Base-by-base conservation (phyloP, 2,888 invertebrate species). In the Endotricha flammealis region DNA sequence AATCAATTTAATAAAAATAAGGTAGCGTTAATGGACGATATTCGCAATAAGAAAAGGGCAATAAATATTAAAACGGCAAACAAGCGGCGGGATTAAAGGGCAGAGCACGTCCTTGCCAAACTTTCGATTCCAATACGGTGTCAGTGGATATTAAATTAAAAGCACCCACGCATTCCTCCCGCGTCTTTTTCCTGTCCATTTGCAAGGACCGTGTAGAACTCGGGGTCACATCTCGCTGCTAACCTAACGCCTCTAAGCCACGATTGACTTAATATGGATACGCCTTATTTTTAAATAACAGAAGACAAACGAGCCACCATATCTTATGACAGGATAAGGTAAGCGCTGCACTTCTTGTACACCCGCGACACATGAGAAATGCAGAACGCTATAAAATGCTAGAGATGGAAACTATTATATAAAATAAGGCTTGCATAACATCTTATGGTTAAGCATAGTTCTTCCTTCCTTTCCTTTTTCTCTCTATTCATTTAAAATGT, bases 171-270 rank as follows among this genome's bases (percentile, higher is more conserved):
- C 80, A 82, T 82, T 85, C 83, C 75, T 71, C 58, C 53, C 83
- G 79, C 78, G 80, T 80, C 82, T 85, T 85, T 85, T 86, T 85
- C 86, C 83, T 86, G 86, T 85, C 86, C 86, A 86, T 86, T 86
- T 85, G 79, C 80, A 75, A 81, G 80, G 81, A 71, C 81, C 78
- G 75, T 82, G 79, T 81, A 79, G 75, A 76, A 71, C 64, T 63
- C 75, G 71, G 75, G 76, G 80, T 82, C 82, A 74, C 81, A 80
- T 80, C 77, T 68, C 73, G 74, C 62, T 64, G 51, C 68, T 58
- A 65, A 64, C 75, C 70, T 53, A 57, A 62, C 65, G 68, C 53
- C 64, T 60, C 55, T 58, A 47, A 50, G 45, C 57, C 45, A 42
- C 48, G 58, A 53, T 50, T 33, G 45, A 41, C 50, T 23, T 66